Evolutionary conservation across 1,140 invertebrate species (phyloP), one percentile per base, ranked within the genome.

Genomic region (Ectropis grisescens): DNA sequence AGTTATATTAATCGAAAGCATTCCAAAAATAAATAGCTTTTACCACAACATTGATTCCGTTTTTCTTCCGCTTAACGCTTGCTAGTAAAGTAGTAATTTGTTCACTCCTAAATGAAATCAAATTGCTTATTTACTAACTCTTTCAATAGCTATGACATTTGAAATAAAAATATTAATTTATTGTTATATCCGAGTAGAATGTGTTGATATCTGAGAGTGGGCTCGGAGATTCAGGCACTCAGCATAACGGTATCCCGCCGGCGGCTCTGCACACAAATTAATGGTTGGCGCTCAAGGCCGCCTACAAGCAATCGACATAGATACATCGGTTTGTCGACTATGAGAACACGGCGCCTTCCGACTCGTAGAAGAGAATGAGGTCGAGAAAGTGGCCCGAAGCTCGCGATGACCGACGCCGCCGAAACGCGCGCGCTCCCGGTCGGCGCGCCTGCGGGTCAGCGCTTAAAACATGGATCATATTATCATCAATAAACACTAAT

Each of bases 191-290:
- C n/a, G n/a, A n/a, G n/a, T n/a, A n/a, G n/a, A n/a, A n/a, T n/a
- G n/a, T 47, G 39, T 33, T 49, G 46, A 51, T 56, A 60, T 57
- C 40, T 36, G 45, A 33, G 47, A 57, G 51, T 53, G 51, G 38
- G 52, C 49, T 47, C 45, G 42, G 24, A 71, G 56, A 71, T 71
- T 66, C 62, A 74, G 59, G 53, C 62, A 46, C 55, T 58, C 49
- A 36, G 38, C 44, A 35, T 80, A 80, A 80, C 75, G 75, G 71
- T 64, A 72, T 43, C 43, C 27, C 45, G 55, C 41, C 44, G 58
- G 45, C 58, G 58, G 61, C 65, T 74, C 50, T 64, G 69, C 69
- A 74, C 75, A 72, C 71, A 70, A 75, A 79, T 79, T 76, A 74
- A 75, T 72, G 57, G 58, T 56, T 62, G 51, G 47, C 49, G 64